Percentiles rank a stretch among this genome's conserved stretches.
These are phyloP conservation scores for Phoenoteleia sp. DNA, from an alignment of 2,888 invertebrate species.

Conservation along the genomic window DNA sequence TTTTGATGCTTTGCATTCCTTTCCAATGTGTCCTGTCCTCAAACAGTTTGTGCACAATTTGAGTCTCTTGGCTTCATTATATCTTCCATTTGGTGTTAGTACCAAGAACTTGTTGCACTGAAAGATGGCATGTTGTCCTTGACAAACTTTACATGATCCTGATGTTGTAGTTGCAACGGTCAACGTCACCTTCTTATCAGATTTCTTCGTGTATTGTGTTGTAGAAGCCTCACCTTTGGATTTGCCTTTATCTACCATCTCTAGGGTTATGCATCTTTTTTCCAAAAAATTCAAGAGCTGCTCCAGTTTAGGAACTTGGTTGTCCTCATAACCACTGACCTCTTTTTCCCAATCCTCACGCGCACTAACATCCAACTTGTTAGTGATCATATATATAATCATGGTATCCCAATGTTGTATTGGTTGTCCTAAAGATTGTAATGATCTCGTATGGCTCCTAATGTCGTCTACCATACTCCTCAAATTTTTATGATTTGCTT, in stretches of 20 bases:
- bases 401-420: slow-evolving; percentile 11
- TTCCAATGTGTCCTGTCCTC: background rate
- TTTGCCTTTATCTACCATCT: background rate
- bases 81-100: background rate
- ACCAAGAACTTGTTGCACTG: background rate
- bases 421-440: background rate
- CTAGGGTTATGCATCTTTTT: background rate
- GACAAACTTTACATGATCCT: background rate
- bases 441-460: background rate
- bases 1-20: slow-evolving; percentile 7
- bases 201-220: background rate
- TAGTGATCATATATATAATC: background rate
- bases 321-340: background rate
- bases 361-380: background rate
- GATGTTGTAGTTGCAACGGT: background rate
- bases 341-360: slow-evolving; percentile 16
- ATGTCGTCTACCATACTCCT: slow-evolving; percentile 21
- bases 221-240: background rate
- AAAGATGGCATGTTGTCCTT: background rate
- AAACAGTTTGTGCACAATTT: slow-evolving; percentile 9
- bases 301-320: background rate
- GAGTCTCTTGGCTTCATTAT: background rate
- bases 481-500: background rate
- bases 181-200: background rate
- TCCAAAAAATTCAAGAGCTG: slow-evolving; percentile 7